These are phyloP conservation scores for Oscheius sp. DNA, from an alignment of 2,888 invertebrate genomes.

Conservation along the genomic window DNA sequence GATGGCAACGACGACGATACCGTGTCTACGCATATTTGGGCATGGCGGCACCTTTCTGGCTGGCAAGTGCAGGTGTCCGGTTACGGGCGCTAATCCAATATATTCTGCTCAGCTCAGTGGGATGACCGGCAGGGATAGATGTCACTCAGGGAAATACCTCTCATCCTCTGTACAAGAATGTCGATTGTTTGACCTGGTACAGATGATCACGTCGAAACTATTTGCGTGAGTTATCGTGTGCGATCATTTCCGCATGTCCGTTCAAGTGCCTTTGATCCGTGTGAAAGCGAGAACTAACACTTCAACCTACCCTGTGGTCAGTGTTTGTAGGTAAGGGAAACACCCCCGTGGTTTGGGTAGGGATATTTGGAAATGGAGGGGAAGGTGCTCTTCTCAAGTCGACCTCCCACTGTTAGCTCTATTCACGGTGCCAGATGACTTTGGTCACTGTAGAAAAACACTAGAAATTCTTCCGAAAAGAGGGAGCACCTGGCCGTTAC, in stretches of 20 bases:
- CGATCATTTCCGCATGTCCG: slow-evolving; percentile 14
- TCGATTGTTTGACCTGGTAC: slow-evolving; percentile 3
- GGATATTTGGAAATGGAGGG: neutral
- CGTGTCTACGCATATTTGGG: slow-evolving; percentile 26
- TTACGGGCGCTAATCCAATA: slow-evolving; percentile 28
- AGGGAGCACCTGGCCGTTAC: slow-evolving; percentile 28
- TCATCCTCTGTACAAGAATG: neutral
- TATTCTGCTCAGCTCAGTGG: neutral
- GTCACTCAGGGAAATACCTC: neutral
- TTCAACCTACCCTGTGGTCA: slow-evolving; percentile 24
- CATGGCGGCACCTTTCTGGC: slow-evolving; percentile 25
- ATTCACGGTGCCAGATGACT: slow-evolving; percentile 29
- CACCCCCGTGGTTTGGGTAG: neutral
- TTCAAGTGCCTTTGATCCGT: slow-evolving; percentile 35
- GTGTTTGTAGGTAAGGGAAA: slow-evolving; percentile 22
- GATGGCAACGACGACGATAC: neutral
- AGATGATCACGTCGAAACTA: slow-evolving; percentile 15
- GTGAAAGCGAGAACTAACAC: slow-evolving; percentile 34
- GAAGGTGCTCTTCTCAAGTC: neutral
- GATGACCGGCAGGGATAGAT: slow-evolving; percentile 16
- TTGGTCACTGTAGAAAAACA: slow-evolving; percentile 20
- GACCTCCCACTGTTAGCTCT: slow-evolving; percentile 2
- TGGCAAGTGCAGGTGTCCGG: slow-evolving; percentile 27
- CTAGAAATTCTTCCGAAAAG: slow-evolving; percentile 29
- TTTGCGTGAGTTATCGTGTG: slow-evolving; percentile 28